These are phyloP conservation scores for Proisotoma minuta DNA, from an alignment of 2,888 invertebrate species.

Conservation along the genomic window DNA sequence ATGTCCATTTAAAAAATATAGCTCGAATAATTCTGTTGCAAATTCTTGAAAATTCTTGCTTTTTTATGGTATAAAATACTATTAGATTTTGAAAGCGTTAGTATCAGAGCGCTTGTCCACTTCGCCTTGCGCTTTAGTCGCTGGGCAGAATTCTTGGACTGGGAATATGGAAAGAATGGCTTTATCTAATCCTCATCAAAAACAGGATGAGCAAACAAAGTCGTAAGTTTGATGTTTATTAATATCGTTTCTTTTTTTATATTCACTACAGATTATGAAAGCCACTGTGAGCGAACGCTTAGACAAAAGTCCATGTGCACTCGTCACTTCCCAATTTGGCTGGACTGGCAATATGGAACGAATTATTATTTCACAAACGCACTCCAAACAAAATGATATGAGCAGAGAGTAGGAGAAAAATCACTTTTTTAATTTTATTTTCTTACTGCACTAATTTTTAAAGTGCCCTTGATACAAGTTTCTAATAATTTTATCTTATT, in stretches of 20 bases:
- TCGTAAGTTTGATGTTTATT: slow-evolving; percentile 53
- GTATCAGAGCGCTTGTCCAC: slow-evolving; percentile 82
- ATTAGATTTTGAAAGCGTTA: slow-evolving; percentile 66
- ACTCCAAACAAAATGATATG: slow-evolving; percentile 58
- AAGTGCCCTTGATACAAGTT: neutral
- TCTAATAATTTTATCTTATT: slow-evolving; percentile 24
- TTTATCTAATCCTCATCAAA: slow-evolving; percentile 92
- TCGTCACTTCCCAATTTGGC: slow-evolving; percentile 59
- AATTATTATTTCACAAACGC: slow-evolving; percentile 59
- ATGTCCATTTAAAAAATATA: too few relatives aligned
- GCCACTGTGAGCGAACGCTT: slow-evolving; percentile 58
- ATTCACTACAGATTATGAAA: slow-evolving; percentile 53
- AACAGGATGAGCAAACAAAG: slow-evolving; percentile 84
- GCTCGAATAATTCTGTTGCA: too few relatives aligned
- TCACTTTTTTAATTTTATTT: slow-evolving; percentile 3
- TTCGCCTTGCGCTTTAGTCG: slow-evolving; percentile 94
- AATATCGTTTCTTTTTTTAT: slow-evolving; percentile 18
- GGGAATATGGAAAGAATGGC: slow-evolving; percentile 99
- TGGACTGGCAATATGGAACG: slow-evolving; percentile 65
- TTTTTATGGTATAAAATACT: neutral
- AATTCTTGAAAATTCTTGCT: neutral
- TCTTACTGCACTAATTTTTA: neutral
- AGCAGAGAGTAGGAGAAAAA: slow-evolving; percentile 52
- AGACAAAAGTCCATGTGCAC: slow-evolving; percentile 58
- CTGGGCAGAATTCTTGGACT: slow-evolving; percentile 96